phyloP scores from a whole-genome alignment of 2,113 vertebrate genomes.

The Sinocyclocheilus rhinocerous region DNA sequence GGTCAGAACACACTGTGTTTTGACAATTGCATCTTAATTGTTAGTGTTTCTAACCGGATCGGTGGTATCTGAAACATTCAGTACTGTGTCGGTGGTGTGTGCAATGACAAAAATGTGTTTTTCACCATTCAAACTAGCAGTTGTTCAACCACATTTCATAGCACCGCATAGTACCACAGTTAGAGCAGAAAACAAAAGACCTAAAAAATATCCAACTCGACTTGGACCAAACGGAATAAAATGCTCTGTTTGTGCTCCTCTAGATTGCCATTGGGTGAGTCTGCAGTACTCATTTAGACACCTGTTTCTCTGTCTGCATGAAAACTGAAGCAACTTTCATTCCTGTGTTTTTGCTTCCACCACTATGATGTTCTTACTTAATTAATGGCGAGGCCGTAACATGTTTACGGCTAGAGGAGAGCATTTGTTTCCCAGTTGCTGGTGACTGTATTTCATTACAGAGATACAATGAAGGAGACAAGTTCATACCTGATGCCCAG shows the following conservation, averaged over 20 bases:
- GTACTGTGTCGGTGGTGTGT: not conserved
- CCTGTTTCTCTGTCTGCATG: slow-evolving; percentile 1
- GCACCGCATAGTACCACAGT: not conserved
- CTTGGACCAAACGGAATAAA: slow-evolving; percentile 37
- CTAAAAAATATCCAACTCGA: slow-evolving; percentile 1
- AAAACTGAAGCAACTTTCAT: slow-evolving; percentile 6
- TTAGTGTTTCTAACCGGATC: slow-evolving; percentile 48
- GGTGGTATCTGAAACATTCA: slow-evolving; percentile 19
- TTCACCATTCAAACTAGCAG: not conserved
- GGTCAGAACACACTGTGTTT: not conserved
- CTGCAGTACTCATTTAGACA: not conserved
- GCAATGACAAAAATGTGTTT: slow-evolving; percentile 48
- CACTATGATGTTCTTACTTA: not conserved
- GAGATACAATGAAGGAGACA: slow-evolving; percentile 48
- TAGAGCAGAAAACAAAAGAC: not conserved
- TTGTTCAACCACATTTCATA: not conserved
- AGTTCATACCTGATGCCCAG: slow-evolving; percentile 68
- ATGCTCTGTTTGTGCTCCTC: slow-evolving; percentile 30
- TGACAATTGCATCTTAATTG: slow-evolving; percentile 33
- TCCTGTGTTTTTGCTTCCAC: not conserved
- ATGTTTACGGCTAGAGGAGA: not conserved
- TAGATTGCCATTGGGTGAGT: not conserved
- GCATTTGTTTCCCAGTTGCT: slow-evolving; percentile 47
- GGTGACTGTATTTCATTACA: slow-evolving; percentile 66
- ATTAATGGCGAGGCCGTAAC: slow-evolving; percentile 15